Evolutionary conservation across 2,888 invertebrate species (phyloP).

Genomic region (Trachelus tabidus): DNA sequence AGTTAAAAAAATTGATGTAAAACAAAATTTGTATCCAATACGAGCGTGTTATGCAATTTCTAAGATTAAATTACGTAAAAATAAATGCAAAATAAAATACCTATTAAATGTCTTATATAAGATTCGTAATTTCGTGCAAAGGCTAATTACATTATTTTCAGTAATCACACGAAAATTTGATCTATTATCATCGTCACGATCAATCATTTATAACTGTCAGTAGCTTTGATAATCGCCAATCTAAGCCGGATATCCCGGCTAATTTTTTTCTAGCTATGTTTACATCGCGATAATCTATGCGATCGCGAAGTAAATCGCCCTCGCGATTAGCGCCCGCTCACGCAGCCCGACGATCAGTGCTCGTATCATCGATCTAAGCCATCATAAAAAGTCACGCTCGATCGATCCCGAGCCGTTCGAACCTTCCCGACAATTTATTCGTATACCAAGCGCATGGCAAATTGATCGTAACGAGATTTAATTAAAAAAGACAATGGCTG

Average conservation of each 20-base stretch:
- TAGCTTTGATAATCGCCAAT: not conserved
- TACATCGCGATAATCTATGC: not conserved
- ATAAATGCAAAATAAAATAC: not conserved
- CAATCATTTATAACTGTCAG: not conserved
- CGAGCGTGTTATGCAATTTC: not conserved
- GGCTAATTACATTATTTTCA: not conserved
- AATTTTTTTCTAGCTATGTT: not conserved
- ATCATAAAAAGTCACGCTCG: not conserved
- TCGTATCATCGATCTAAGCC: slow-evolving; percentile 1
- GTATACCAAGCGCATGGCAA: slow-evolving; percentile 33
- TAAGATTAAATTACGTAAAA: not conserved
- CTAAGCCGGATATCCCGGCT: not conserved
- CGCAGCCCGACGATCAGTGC: not conserved
- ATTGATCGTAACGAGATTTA: slow-evolving; percentile 45
- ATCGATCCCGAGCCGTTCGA: not conserved
- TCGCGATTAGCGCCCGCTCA: not conserved
- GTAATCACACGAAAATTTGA: not conserved
- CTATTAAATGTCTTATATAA: not conserved
- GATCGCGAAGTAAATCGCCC: not conserved
- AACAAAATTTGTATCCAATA: not conserved
- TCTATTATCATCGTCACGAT: not conserved
- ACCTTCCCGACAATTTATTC: slow-evolving; percentile 22
- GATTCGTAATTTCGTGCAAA: not conserved
- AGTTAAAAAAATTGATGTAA: not conserved
- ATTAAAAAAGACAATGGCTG: slow-evolving; percentile 46